Evolutionary conservation across 2,888 invertebrate species (phyloP).

Genomic region (Agriopis marginaria): DNA sequence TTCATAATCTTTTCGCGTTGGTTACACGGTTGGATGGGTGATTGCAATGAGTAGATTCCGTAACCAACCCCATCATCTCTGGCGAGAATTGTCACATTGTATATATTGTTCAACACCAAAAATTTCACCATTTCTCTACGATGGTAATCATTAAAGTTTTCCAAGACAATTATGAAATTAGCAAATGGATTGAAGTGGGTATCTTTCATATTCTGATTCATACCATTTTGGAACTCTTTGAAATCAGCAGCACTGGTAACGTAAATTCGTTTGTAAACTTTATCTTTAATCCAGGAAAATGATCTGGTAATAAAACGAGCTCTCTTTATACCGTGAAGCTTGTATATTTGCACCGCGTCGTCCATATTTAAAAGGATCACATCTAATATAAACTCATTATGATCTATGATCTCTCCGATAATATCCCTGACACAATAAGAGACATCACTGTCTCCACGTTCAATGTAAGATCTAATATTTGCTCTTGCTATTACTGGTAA

Average conservation of each 20-base stretch:
- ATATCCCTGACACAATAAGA: slow-evolving; percentile 46
- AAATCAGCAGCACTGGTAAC: slow-evolving; percentile 49
- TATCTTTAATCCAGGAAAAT: slow-evolving; percentile 44
- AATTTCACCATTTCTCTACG: slow-evolving; percentile 44
- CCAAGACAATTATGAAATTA: slow-evolving; percentile 54
- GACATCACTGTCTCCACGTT: slow-evolving; percentile 13
- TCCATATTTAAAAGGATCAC: slow-evolving; percentile 52
- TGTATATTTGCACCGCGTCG: slow-evolving; percentile 40
- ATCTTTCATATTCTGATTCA: slow-evolving; percentile 46
- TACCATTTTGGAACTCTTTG: slow-evolving; percentile 45
- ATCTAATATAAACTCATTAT: slow-evolving; percentile 37
- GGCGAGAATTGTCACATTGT: slow-evolving; percentile 39
- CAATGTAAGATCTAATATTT: neutral
- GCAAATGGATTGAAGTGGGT: slow-evolving; percentile 55
- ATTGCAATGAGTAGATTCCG: slow-evolving; percentile 34
- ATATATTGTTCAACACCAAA: slow-evolving; percentile 50
- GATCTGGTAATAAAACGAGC: slow-evolving; percentile 50
- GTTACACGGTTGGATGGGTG: slow-evolving; percentile 35
- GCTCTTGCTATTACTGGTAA: neutral
- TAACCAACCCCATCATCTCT: slow-evolving; percentile 30
- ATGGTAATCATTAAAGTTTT: slow-evolving; percentile 36
- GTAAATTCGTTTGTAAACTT: slow-evolving; percentile 46
- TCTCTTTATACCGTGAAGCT: slow-evolving; percentile 45
- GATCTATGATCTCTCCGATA: slow-evolving; percentile 37
- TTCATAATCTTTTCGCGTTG: neutral